Evolutionary conservation across 2,888 invertebrate species (phyloP).

Genomic region (Tubiluchus corallicola): DNA sequence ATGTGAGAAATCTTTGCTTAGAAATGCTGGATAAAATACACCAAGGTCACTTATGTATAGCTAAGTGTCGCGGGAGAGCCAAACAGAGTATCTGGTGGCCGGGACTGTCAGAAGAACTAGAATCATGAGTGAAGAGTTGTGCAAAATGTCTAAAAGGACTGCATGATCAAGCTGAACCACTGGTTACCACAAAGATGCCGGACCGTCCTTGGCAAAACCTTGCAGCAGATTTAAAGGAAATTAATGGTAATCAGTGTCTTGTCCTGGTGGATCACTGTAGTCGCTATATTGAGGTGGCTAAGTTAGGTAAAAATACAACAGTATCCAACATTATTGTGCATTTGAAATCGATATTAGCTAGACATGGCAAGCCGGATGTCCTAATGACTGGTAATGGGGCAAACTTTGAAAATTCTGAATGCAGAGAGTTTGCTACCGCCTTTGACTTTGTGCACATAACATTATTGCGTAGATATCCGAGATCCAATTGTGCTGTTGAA

Average conservation of each 20-base stretch:
- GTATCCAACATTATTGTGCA: not conserved
- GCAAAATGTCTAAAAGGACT: slow-evolving; percentile 11
- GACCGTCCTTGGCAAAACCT: slow-evolving; percentile 15
- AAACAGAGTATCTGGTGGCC: slow-evolving; percentile 14
- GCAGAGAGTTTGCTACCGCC: not conserved
- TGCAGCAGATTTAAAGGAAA: slow-evolving; percentile 15
- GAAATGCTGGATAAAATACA: slow-evolving; percentile 11
- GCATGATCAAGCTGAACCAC: slow-evolving; percentile 13
- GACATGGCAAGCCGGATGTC: not conserved
- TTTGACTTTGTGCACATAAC: not conserved
- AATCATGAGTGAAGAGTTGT: slow-evolving; percentile 11
- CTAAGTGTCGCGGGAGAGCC: slow-evolving; percentile 15
- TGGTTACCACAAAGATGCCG: slow-evolving; percentile 14
- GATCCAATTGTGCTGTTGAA: not conserved
- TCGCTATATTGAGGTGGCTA: not conserved
- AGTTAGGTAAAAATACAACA: not conserved
- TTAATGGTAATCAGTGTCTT: slow-evolving; percentile 6
- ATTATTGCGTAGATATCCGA: not conserved
- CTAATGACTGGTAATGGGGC: not conserved
- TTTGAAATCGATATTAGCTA: not conserved
- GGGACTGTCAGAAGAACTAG: slow-evolving; percentile 12
- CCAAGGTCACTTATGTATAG: slow-evolving; percentile 13
- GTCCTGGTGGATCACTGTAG: not conserved
- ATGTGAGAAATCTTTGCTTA: not conserved
- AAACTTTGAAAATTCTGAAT: not conserved